Conservation (phyloP, 2,113 vertebrate species). For the Pycnonotus jocosus region DNA sequence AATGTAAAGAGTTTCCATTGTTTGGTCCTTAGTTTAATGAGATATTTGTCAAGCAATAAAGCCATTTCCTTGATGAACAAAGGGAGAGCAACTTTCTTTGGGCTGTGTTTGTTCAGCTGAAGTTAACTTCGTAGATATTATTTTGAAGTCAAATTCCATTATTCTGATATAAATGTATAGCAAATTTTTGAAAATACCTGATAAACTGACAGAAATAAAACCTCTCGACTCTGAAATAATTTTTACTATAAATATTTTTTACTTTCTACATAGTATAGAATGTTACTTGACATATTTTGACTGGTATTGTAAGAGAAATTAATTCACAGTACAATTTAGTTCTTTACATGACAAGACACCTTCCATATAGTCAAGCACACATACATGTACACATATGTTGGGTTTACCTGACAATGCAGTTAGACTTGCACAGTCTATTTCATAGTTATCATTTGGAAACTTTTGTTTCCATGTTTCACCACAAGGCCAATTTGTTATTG, state of each 20-base stretch:
- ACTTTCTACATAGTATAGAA: not conserved
- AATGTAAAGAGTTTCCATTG: not conserved
- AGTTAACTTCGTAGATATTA: not conserved
- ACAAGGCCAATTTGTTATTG: not conserved
- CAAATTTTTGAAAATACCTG: not conserved
- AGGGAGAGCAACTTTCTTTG: not conserved
- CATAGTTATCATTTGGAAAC: not conserved
- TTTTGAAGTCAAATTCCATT: not conserved
- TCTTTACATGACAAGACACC: not conserved
- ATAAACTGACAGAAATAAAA: not conserved
- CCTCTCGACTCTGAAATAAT: not conserved
- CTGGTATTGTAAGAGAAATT: not conserved
- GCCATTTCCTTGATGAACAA: not conserved
- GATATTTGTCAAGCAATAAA: not conserved
- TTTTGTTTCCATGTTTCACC: not conserved
- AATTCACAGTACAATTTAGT: not conserved
- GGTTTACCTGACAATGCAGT: not conserved
- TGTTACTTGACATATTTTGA: not conserved
- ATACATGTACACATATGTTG: not conserved
- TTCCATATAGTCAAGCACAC: not conserved
- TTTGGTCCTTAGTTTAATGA: not conserved
- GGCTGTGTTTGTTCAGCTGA: not conserved
- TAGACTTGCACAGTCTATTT: not conserved
- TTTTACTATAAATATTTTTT: not conserved
- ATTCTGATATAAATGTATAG: not conserved